Conservation (phyloP, 2,113 vertebrate species). For the Glaucomys volans region DNA sequence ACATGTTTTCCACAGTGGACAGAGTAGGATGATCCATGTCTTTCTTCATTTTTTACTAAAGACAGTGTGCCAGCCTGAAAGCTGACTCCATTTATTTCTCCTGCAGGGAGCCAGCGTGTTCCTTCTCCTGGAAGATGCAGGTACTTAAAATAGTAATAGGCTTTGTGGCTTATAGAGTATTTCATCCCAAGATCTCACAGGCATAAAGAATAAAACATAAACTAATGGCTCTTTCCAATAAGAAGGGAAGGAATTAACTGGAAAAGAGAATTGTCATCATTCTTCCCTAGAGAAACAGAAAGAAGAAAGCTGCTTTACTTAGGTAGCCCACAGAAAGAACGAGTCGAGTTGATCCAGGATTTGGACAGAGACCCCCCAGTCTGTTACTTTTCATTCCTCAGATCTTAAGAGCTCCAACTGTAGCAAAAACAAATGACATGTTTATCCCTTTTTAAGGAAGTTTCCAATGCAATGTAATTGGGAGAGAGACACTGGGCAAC, state of each 20-base stretch:
- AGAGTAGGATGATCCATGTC: conserved; percentile 73
- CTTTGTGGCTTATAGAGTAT: conserved; percentile 68
- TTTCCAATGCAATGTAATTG: not conserved
- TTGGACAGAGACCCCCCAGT: not conserved
- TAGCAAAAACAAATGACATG: not conserved
- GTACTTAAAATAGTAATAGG: conserved; percentile 79
- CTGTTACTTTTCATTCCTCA: not conserved
- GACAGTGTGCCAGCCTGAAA: conserved; percentile 69
- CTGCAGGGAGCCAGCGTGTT: conserved; percentile 64
- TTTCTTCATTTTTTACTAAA: conserved; percentile 54
- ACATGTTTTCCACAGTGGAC: conserved; percentile 58
- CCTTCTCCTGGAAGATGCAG: conserved; percentile 67
- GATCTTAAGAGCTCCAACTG: not conserved
- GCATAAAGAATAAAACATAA: conserved; percentile 69
- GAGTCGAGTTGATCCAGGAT: not conserved
- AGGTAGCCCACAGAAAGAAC: not conserved
- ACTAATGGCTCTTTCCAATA: conserved; percentile 64
- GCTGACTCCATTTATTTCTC: conserved; percentile 78
- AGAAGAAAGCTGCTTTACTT: conserved; percentile 17
- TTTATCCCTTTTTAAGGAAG: not conserved
- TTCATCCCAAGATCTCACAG: conserved; percentile 70
- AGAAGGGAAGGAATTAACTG: conserved; percentile 58
- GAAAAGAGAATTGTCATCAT: not conserved
- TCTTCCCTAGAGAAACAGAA: not conserved
- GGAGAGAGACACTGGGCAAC: not conserved